Base-by-base conservation (phyloP, 2,113 vertebrate genomes). In the Psilopsiagon aurifrons region DNA sequence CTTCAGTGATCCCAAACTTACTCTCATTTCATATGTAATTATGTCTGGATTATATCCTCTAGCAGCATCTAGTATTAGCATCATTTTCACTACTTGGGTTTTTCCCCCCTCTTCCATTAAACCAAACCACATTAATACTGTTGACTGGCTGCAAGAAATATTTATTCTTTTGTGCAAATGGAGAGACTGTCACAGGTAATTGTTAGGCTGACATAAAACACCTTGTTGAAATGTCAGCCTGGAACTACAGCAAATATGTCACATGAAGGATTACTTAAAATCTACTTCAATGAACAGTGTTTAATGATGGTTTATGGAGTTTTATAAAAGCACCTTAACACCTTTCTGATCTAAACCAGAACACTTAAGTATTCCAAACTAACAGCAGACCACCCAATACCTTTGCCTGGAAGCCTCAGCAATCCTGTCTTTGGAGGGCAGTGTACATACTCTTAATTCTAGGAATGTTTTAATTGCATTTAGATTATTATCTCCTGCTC, bases 241-340 rank as follows among this genome's bases (percentile, higher is more conserved):
- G 83, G 84, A 96, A 91, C 94, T 90, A 91, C 75, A 87, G 97
- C 97, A 97, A 98, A 77, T 80, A 87, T 25, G 74, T 89, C 97
- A 97, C 24, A 12, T 95, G 93, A 97, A 97, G 92, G 92, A 97
- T 98, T 95, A 95, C 88, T 97, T 97, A 90, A 93, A 88, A 97
- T 97, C 97, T 96, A 96, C 97, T 95, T 96, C 97, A 96, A 92
- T 68, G 51, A 97, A 92, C 91, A 95, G 95, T 96, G 97, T 97
- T 97, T 98, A 98, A 98, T 85, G 75, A 97, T 95, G 94, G 95
- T 95, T 98, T 97, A 98, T 96, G 80, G 95, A 96, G 94, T 94
- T 97, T 97, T 97, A 98, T 96, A 97, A 97, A 98, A 97, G 97
- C 97, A 98, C 94, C 96, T 98, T 98, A 98, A 97, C 97, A 98